Conservation (phyloP, 2,888 invertebrate genomes). For the Parnassius mnemosyne region DNA sequence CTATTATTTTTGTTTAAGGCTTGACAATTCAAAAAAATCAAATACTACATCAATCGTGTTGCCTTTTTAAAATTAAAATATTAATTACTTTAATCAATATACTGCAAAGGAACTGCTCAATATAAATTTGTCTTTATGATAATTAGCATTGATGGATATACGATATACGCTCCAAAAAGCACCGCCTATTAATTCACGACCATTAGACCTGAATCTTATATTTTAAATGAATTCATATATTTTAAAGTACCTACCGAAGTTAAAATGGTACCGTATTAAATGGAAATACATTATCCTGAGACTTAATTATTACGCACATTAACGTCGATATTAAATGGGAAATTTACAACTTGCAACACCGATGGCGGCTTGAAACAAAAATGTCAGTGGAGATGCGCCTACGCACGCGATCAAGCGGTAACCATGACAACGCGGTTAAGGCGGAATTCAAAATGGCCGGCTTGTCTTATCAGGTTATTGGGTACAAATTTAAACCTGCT, state of each 20-base stretch:
- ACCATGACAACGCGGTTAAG: slow-evolving; percentile 55
- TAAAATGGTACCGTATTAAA: slow-evolving; percentile 11
- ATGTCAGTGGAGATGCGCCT: slow-evolving; percentile 37
- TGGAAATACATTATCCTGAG: slow-evolving; percentile 16
- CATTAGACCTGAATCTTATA: slow-evolving; percentile 6
- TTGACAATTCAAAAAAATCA: too few relatives aligned
- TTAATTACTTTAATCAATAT: neutral
- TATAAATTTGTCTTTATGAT: slow-evolving; percentile 1
- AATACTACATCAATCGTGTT: too few relatives aligned
- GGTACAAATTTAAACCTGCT: slow-evolving; percentile 30
- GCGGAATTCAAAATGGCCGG: slow-evolving; percentile 67
- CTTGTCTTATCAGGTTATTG: slow-evolving; percentile 56
- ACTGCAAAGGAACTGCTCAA: neutral
- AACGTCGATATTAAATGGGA: slow-evolving; percentile 23
- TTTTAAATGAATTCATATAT: slow-evolving; percentile 4
- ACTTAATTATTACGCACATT: slow-evolving; percentile 25
- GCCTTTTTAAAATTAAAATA: too few relatives aligned
- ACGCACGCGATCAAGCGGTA: slow-evolving; percentile 59
- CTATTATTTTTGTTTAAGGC: too few relatives aligned
- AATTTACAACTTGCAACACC: slow-evolving; percentile 28
- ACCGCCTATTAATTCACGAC: slow-evolving; percentile 1
- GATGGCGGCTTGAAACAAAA: slow-evolving; percentile 24
- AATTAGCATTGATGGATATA: neutral
- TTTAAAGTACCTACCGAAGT: slow-evolving; percentile 2
- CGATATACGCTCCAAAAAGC: neutral